Evolutionary conservation across 1,140 invertebrate genomes (phyloP), one percentile per base, ranked within the genome.

Genomic region (Caenorhabditis brenneri): DNA sequence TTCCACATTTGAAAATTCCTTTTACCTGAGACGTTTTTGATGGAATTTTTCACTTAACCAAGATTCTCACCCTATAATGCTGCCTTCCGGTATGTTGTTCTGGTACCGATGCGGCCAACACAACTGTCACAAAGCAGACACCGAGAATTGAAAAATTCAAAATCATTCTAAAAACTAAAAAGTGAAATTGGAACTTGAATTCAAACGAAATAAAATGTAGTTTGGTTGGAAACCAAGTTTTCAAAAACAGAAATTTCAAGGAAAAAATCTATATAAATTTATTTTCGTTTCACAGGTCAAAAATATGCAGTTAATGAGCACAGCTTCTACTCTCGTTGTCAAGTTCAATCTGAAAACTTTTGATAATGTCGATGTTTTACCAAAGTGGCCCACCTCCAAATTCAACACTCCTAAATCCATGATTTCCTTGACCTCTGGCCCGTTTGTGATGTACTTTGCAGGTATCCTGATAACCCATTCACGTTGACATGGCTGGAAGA

Each of bases 391-490:
- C 27, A 60, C 89, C 82, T 90, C 90, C 15, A 90, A 79, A 85
- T 90, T 90, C 89, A 90, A 90, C 12, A 84, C 86, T 22, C 89
- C 89, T 39, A 90, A 87, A 83, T 90, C 87, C 60, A 90, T 82
- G 15, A 83, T 86, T 33, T 88, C 88, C 10, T 49, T 81, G 0
- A 65, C 78, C 7, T 80, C 79, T n/a, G 79, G 53, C 0, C 89
- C 89, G 51, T 82, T 84, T 7, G 82, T 53, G 55, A 90, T 90
- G 85, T 91, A 90, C 80, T 90, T 90, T 60, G 88, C 82, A 16
- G 89, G 90, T 78, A 90, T 89, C 27, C 88, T 80, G 80, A 90
- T 91, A 5, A 90, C 83, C 89, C 89, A 90, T 87, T 90, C 90
- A 33, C 89, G 69, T 86, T 91, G 89, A 36, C 89, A 90, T 3